Evolutionary conservation across 2,113 vertebrate species (phyloP).

Genomic region (Petaurus breviceps): DNA sequence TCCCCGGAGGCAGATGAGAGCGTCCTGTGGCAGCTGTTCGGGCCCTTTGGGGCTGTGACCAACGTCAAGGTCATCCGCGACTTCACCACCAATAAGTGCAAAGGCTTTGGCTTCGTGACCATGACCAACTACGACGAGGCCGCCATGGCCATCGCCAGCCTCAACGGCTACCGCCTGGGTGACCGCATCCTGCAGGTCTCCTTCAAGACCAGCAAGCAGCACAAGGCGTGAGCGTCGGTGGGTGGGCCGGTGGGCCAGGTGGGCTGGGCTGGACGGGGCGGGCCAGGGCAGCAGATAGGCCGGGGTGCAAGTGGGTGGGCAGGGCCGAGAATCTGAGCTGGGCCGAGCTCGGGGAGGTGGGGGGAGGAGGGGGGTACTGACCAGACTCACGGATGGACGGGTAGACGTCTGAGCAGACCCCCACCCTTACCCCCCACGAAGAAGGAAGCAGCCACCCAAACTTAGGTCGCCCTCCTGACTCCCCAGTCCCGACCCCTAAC

Average conservation of each 20-base stretch:
- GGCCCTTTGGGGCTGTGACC: slow-evolving; percentile 97
- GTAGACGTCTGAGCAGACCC: background rate
- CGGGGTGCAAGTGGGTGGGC: background rate
- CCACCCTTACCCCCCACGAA: background rate
- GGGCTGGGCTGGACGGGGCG: background rate
- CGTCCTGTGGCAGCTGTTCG: slow-evolving; percentile 98
- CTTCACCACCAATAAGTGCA: slow-evolving; percentile 98
- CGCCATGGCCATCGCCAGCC: slow-evolving; percentile 97
- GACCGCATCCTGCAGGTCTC: slow-evolving; percentile 98
- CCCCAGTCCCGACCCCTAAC: background rate
- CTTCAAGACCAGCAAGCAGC: slow-evolving; percentile 99
- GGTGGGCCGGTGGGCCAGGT: slow-evolving; percentile 12
- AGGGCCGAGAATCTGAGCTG: background rate
- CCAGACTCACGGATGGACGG: background rate
- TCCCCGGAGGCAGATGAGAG: slow-evolving; percentile 96
- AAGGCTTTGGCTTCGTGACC: slow-evolving; percentile 98
- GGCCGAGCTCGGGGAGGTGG: background rate
- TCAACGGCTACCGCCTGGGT: slow-evolving; percentile 96
- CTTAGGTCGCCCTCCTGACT: background rate
- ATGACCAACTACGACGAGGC: slow-evolving; percentile 99
- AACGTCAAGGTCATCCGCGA: slow-evolving; percentile 99
- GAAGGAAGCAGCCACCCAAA: background rate
- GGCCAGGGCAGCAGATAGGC: background rate
- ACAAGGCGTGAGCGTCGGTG: slow-evolving; percentile 92
- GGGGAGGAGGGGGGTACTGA: background rate